Conservation (phyloP, 2,888 invertebrate species). For the Nomada ruficornis region DNA sequence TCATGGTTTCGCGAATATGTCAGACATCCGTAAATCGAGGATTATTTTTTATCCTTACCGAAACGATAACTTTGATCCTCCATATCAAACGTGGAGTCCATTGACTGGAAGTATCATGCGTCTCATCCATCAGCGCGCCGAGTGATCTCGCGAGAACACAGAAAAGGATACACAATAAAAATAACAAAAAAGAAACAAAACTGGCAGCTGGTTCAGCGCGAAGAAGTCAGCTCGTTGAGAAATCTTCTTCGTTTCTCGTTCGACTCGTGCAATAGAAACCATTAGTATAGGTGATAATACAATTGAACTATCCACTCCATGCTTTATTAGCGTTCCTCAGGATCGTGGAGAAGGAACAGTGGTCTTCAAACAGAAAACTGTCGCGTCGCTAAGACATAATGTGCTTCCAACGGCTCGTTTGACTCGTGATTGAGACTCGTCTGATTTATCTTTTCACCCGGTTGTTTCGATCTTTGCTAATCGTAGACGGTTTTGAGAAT, state of each 20-base stretch:
- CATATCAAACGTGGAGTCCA: constrained; percentile 17
- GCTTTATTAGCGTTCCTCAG: constrained; percentile 48
- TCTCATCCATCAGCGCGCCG: constrained; percentile 28
- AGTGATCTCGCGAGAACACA: constrained; percentile 32
- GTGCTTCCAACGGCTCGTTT: constrained; percentile 29
- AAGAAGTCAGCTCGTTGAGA: constrained; percentile 26
- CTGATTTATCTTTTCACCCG: constrained; percentile 37
- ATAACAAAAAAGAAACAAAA: neutral
- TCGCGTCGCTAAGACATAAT: constrained; percentile 36
- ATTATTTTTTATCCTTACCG: constrained; percentile 33
- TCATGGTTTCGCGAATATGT: constrained; percentile 34
- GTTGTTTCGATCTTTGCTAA: constrained; percentile 30
- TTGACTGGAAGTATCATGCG: constrained; percentile 35
- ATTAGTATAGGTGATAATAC: constrained; percentile 39
- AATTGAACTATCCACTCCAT: constrained; percentile 24
- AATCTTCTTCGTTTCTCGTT: constrained; percentile 43
- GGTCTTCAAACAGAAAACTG: constrained; percentile 37
- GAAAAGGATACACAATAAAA: neutral
- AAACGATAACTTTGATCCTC: constrained; percentile 48
- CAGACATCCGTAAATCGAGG: constrained; percentile 14
- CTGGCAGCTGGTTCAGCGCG: constrained; percentile 29
- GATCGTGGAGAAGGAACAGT: constrained; percentile 39
- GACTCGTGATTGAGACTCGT: constrained; percentile 28
- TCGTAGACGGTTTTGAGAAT: constrained; percentile 29
- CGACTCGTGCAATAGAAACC: constrained; percentile 28